Evolutionary conservation across 2,797 vertebrate genomes (phyloP).

Genomic region (Hippopotamyrus pictus): DNA sequence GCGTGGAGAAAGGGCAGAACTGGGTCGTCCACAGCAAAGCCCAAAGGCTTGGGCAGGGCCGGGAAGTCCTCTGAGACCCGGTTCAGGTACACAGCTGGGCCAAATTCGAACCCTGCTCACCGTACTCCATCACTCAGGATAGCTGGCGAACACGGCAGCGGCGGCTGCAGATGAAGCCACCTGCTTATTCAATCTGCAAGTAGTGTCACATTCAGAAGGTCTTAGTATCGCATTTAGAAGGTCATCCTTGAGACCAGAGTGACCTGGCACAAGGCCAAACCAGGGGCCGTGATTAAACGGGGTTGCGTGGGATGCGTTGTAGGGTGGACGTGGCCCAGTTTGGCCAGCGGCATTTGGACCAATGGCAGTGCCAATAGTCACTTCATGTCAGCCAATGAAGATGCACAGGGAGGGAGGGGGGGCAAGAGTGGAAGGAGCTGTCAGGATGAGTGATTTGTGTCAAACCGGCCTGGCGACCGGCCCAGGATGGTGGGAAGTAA

Average conservation of each 20-base stretch:
- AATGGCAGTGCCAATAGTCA: not conserved
- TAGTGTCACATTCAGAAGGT: not conserved
- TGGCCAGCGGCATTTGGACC: not conserved
- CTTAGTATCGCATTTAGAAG: slow-evolving; percentile 28
- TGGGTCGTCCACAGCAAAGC: slow-evolving; percentile 35
- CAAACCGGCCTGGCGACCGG: not conserved
- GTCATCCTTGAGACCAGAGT: slow-evolving; percentile 25
- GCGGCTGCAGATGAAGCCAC: not conserved
- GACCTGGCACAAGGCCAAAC: not conserved
- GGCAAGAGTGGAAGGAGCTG: not conserved
- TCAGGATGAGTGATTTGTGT: not conserved
- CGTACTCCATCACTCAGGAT: not conserved
- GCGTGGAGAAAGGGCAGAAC: not conserved
- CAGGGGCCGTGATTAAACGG: not conserved
- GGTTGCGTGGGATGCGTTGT: slow-evolving; percentile 5
- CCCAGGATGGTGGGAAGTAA: not conserved
- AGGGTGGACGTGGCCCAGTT: not conserved
- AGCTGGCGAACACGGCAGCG: not conserved
- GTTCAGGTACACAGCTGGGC: not conserved
- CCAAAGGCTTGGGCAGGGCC: slow-evolving; percentile 30
- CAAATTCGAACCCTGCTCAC: not conserved
- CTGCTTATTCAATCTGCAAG: not conserved
- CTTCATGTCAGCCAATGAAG: not conserved
- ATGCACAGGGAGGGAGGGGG: not conserved
- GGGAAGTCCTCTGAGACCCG: not conserved